Evolutionary conservation across 2,113 vertebrate species (phyloP), one percentile per base, ranked within the genome.

Genomic region (Lophura nycthemera): DNA sequence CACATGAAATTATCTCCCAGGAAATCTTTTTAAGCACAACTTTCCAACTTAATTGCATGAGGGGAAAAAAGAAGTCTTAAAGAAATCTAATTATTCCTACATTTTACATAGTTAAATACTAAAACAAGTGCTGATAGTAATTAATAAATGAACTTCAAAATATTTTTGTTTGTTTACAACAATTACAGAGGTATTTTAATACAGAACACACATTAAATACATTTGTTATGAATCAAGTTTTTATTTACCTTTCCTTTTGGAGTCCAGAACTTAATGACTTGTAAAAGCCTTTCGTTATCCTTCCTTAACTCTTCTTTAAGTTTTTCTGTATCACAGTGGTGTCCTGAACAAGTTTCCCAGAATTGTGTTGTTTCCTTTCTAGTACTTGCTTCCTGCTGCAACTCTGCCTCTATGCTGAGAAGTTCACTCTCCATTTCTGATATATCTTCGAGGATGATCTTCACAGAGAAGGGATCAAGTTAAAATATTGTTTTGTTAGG

Each of bases 391-490:
- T 97, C 76, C 84, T 96, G 83, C 25, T 98, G 74, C 47, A 98
- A 82, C 61, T 97, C 94, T 43, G 38, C 38, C 60, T 97, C 96
- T 89, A 98, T 92, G 70, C 64, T 50, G 29, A 88, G 34, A 76
- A 97, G 93, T 54, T 96, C 95, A 14, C 24, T 76, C 89, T 97
- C 96, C 63, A 93, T 95, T 92, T 97, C 97, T 54, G 97, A 95
- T 47, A 97, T 2, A n/a, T 98, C 98, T 84, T 96, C 96, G 67
- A 96, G 60, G 89, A 98, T 88, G 72, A 60, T 94, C 98, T 98
- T 92, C 13, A 92, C 80, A 52, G 85, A 92, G 38, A 80, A 20
- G 4, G 36, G 0, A 8, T 78, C 29, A 63, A 88, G 38, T 50
- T 64, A 56, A 71, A 84, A 19, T 50, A 74, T 8, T 83, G 14